Evolutionary conservation across 1,140 invertebrate species (phyloP), one percentile per base, ranked within the genome.

Genomic region (Drosophila micromelanica): DNA sequence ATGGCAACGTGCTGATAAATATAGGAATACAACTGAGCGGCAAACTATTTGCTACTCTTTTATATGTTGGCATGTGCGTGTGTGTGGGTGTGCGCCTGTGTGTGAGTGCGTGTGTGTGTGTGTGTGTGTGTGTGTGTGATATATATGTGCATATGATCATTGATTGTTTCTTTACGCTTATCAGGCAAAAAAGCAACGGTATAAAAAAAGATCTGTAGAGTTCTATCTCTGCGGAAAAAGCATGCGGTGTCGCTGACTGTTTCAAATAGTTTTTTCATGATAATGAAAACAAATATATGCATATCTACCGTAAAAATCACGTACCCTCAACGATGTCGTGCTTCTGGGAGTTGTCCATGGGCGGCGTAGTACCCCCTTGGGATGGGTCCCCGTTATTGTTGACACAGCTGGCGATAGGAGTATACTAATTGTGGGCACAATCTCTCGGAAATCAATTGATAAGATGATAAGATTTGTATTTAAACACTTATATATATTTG

Each of bases 1-100:
- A 78, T 64, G 52, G 45, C 71, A 73, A 78, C 54, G 35, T 13
- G 52, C n/a, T 74, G 64, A 74, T 78, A 78, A 78, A 78, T 70
- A 74, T 74, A 77, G 74, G 32, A 35, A 9, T 73, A 51, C 51
- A 49, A 12, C n/a, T 27, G 27, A 61, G 40, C 54, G 49, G 4
- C 9, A 17, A 56, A 38, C 42, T 43, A 48, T 11, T 48, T 32
- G 27, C 15, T 38, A 35, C 4, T 9, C 30, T 12, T 7, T 11
- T n/a, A 30, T 20, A 13, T 48, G 13, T 32, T 20, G 12, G 13
- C 11, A 15, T 11, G 15, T 57, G 9, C 20, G 15, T 32, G 35
- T 38, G 13, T 52, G 54, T 12, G 7, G 35, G 46, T 59, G 15
- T 57, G 9, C 17, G 15, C 13, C 23, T 38, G 13, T 52, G 54